phyloP scores from a whole-genome alignment of 2,888 invertebrate genomes.

The Tinea semifulvella region DNA sequence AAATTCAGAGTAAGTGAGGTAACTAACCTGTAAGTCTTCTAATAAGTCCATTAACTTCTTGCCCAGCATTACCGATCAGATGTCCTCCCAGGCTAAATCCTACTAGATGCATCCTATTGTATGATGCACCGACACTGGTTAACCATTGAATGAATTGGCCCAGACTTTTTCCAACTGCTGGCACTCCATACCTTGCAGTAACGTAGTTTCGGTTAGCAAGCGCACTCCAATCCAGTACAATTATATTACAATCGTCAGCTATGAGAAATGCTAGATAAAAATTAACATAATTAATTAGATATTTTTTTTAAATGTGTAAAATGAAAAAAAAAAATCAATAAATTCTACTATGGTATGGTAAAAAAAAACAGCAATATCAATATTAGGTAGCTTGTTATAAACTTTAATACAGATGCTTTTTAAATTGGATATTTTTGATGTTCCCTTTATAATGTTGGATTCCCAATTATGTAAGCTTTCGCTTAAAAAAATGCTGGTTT shows the following conservation, averaged over 20 bases:
- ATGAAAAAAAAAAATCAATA: neutral
- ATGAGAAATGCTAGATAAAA: constrained; percentile 33
- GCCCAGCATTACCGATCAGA: constrained; percentile 43
- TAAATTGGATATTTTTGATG: too few relatives aligned
- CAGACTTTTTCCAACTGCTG: constrained; percentile 30
- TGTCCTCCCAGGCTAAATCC: constrained; percentile 58
- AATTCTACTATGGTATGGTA: neutral
- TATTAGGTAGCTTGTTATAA: neutral
- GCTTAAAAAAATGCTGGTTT: too few relatives aligned
- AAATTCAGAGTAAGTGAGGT: too few relatives aligned
- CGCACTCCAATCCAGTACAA: constrained; percentile 48
- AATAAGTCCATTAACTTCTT: constrained; percentile 30
- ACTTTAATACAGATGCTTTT: too few relatives aligned
- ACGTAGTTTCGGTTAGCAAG: constrained; percentile 40
- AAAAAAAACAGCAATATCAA: neutral
- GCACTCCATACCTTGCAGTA: constrained; percentile 34
- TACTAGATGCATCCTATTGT: constrained; percentile 39
- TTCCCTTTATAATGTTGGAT: too few relatives aligned
- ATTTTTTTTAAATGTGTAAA: neutral
- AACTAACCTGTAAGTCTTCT: constrained; percentile 41
- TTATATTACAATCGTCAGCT: constrained; percentile 39
- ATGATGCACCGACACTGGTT: constrained; percentile 26
- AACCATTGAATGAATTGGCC: constrained; percentile 38
- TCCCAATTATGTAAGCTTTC: too few relatives aligned
- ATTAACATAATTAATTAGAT: neutral